These are phyloP conservation scores for Agonopterix heracliana DNA, from an alignment of 2,888 invertebrate species.

Conservation along the genomic window DNA sequence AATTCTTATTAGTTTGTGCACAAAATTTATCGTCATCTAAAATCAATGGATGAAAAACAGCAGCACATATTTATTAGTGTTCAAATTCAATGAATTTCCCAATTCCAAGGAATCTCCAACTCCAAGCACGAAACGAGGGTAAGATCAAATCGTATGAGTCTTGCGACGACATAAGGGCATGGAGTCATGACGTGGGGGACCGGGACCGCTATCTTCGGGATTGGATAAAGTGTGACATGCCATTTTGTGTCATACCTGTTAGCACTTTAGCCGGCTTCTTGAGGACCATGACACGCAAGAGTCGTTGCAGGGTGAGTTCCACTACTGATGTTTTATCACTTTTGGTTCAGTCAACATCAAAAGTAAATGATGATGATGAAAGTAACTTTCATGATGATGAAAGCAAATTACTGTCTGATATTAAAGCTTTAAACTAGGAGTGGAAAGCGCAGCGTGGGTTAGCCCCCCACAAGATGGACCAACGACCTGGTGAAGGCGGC, in stretches of 20 bases:
- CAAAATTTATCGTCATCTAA: too few relatives aligned
- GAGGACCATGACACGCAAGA: conserved; percentile 45
- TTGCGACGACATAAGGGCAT: conserved; percentile 71
- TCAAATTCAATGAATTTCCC: conserved; percentile 48
- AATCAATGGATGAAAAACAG: conserved; percentile 24
- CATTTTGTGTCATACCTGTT: conserved; percentile 43
- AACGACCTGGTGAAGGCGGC: too few relatives aligned
- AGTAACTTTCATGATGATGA: too few relatives aligned
- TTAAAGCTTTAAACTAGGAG: too few relatives aligned
- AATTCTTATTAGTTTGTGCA: too few relatives aligned
- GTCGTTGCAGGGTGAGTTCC: conserved; percentile 37
- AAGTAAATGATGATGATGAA: too few relatives aligned
- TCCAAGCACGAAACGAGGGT: conserved; percentile 67
- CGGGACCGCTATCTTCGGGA: conserved; percentile 53
- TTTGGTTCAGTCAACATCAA: too few relatives aligned
- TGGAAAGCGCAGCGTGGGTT: too few relatives aligned
- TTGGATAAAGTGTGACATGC: conserved; percentile 64
- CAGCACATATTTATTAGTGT: conserved; percentile 12
- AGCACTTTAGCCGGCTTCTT: conserved; percentile 36
- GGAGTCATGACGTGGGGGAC: conserved; percentile 61
- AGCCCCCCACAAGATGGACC: too few relatives aligned
- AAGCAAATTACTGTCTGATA: too few relatives aligned
- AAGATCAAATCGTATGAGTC: conserved; percentile 72
- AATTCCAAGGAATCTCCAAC: conserved; percentile 23
- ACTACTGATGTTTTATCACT: neutral